These are phyloP conservation scores for Caenorhabditis briggsae DNA, from an alignment of 1,140 invertebrate species.

Conservation along the genomic window DNA sequence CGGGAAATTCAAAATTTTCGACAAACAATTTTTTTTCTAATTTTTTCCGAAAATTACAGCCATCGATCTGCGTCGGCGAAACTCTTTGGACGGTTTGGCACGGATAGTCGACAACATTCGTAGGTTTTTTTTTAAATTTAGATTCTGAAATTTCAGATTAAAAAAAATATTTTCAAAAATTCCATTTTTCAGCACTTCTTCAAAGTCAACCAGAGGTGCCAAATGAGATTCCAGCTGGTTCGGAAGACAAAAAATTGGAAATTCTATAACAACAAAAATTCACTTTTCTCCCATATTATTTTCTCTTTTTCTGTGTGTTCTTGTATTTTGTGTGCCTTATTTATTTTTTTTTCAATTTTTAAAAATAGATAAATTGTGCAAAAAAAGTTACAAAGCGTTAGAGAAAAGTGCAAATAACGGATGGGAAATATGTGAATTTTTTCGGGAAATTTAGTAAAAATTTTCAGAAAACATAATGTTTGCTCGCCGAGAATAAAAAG, in stretches of 20 bases:
- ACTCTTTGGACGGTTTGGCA: conserved; percentile 46
- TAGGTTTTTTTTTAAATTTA: conserved; percentile 16
- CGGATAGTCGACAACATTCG: conserved; percentile 57
- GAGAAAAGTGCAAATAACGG: background rate
- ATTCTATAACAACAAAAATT: conserved; percentile 1
- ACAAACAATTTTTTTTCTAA: background rate
- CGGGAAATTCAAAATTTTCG: background rate
- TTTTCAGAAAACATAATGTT: no score
- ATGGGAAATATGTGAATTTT: background rate
- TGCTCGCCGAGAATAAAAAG: no score
- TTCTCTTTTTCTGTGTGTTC: background rate
- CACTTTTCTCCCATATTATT: background rate
- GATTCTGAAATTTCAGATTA: conserved; percentile 1
- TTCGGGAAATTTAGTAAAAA: no score
- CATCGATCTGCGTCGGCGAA: conserved; percentile 36
- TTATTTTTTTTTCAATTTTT: no score
- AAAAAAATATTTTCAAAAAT: no score
- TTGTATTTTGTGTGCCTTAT: no score
- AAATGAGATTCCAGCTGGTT: no score
- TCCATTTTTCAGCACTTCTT: no score
- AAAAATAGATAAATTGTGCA: no score
- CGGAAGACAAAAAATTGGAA: background rate
- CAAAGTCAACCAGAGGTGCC: no score
- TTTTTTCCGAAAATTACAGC: conserved; percentile 22
- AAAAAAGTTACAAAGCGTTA: no score